Evolutionary conservation across 2,888 invertebrate species (phyloP), one percentile per base, ranked within the genome.

Genomic region (Drosophila monieri): DNA sequence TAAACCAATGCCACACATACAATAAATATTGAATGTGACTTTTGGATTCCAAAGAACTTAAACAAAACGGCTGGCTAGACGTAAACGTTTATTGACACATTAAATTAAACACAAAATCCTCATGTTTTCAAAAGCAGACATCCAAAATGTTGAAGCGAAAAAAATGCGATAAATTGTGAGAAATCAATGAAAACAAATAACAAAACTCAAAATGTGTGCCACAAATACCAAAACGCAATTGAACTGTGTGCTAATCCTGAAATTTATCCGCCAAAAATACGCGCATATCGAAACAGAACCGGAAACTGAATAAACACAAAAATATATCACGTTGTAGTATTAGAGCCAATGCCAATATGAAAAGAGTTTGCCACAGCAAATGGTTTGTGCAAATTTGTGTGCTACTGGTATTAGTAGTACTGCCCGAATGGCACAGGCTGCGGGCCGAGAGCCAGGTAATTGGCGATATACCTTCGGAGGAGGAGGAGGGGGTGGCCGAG

Each of bases 381-480:
- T 85, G 62, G 62, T 27, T 57, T 47, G 60, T 88, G 70, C 76
- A 54, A 41, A 48, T 76, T 65, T 87, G 65, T 67, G 62, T 79
- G 60, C 44, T 77, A 12, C 49, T 73, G 37, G 52, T 68, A n/a
- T 23, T 73, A n/a, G 49, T 62, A 23, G 54, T 70, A 49, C 39
- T 72, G 18, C 35, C 47, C 37, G 30, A 46, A 21, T 62, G 54
- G 43, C 60, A 55, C 30, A 23, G 25, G 47, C 52, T 65, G 57
- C 74, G 23, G 43, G 60, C 53, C 59, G 74, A 79, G 32, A 76
- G 52, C 61, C 79, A 72, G 39, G 89, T 88, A 56, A 69, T 85
- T 72, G 87, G 87, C 48, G 87, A 88, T 65, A 88, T 87, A 32
- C 53, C 39, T 44, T 65, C 59, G 21, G 53, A 61, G 21, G 62